Evolutionary conservation across 2,797 vertebrate genomes (phyloP).

Genomic region (Benthosema pterotum): DNA sequence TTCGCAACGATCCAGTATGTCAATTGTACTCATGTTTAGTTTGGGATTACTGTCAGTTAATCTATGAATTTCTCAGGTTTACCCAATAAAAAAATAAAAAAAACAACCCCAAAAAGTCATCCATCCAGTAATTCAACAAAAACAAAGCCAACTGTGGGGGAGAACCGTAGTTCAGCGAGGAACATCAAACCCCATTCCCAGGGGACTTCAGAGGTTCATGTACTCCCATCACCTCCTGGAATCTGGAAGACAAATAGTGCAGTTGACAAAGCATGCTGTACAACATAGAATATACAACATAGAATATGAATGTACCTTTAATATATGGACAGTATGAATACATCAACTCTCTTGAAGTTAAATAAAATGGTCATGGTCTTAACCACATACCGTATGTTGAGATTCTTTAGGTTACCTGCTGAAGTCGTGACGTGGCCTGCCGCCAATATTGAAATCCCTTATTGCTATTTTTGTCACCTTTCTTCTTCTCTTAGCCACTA

Average conservation of each 20-base stretch:
- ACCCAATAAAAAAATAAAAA: neutral
- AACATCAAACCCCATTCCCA: constrained; percentile 18
- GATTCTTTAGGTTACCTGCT: too few relatives aligned
- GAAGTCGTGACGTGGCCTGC: too few relatives aligned
- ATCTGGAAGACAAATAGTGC: constrained; percentile 28
- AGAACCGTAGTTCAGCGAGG: constrained; percentile 24
- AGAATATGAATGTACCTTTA: too few relatives aligned
- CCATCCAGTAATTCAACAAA: constrained; percentile 24
- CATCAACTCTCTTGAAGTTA: too few relatives aligned
- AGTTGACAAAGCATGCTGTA: too few relatives aligned
- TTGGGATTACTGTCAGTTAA: constrained; percentile 12
- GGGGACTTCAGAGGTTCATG: constrained; percentile 23
- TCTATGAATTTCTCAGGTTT: constrained; percentile 8
- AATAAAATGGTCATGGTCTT: too few relatives aligned
- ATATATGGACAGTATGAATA: too few relatives aligned
- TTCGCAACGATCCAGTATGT: constrained; percentile 1
- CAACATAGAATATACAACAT: too few relatives aligned
- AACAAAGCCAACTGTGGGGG: constrained; percentile 16
- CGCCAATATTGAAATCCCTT: too few relatives aligned
- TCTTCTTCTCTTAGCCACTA: too few relatives aligned
- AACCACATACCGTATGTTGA: too few relatives aligned
- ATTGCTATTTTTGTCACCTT: too few relatives aligned
- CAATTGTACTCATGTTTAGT: constrained; percentile 12
- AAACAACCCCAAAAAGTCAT: neutral
- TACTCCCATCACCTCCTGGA: constrained; percentile 38